Percentiles rank a stretch among this genome's conserved stretches.
These are phyloP conservation scores for Pogonomyrmex californicus DNA, from an alignment of 1,140 invertebrate species.

Conservation along the genomic window DNA sequence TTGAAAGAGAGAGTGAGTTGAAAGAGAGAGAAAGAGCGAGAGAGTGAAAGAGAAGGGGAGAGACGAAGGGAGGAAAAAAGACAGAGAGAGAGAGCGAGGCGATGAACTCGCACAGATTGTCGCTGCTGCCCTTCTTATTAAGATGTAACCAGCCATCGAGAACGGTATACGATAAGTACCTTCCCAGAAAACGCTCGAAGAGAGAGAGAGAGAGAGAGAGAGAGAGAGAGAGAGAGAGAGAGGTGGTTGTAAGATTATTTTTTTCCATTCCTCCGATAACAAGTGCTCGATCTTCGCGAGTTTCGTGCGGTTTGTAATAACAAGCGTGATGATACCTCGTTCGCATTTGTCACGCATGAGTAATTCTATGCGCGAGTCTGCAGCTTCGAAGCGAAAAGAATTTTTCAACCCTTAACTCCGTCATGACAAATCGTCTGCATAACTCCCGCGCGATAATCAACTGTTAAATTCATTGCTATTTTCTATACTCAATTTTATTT, in stretches of 20 bases:
- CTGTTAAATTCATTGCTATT: background rate
- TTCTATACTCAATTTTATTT: background rate
- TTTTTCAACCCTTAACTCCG: background rate
- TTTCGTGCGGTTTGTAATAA: slow-evolving; percentile 55
- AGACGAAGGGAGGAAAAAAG: slow-evolving; percentile 40
- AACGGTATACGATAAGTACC: slow-evolving; percentile 64
- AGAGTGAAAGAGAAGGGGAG: slow-evolving; percentile 44
- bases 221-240: background rate
- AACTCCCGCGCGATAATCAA: background rate
- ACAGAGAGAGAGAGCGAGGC: slow-evolving; percentile 51
- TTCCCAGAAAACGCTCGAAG: slow-evolving; percentile 69
- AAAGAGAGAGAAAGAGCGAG: slow-evolving; percentile 36
- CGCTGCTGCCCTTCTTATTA: slow-evolving; percentile 74
- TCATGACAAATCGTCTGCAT: background rate
- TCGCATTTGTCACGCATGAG: slow-evolving; percentile 36
- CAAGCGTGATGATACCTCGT: slow-evolving; percentile 46
- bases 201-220: background rate
- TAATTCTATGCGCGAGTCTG: slow-evolving; percentile 11
- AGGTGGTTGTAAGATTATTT: background rate
- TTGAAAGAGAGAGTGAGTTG: slow-evolving; percentile 6
- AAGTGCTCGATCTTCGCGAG: slow-evolving; percentile 29
- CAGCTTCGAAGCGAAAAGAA: background rate
- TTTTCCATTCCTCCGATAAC: slow-evolving; percentile 41
- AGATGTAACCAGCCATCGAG: slow-evolving; percentile 73
- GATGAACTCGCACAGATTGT: slow-evolving; percentile 70